phyloP scores from a whole-genome alignment of 2,113 vertebrate species.

The Eubucco bourcierii region DNA sequence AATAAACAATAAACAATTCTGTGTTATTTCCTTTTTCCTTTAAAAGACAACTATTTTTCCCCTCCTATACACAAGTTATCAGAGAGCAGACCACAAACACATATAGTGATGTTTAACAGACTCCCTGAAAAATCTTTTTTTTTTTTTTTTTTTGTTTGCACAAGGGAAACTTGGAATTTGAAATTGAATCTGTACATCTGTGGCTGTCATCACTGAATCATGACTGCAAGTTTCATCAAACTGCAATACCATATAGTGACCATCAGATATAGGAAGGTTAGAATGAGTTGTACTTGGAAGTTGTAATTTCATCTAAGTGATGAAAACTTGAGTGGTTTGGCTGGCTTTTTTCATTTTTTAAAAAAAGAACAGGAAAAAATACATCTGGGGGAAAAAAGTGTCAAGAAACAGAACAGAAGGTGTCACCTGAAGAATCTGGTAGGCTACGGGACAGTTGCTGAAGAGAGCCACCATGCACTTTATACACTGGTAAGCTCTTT shows the following conservation, averaged over 20 bases:
- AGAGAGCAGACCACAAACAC: not conserved
- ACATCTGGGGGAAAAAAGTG: not conserved
- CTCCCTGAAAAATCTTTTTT: not conserved
- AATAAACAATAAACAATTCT: constrained; percentile 14
- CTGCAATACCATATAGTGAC: not conserved
- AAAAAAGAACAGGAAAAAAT: not conserved
- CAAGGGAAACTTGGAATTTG: not conserved
- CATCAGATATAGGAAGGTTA: not conserved
- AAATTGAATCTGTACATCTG: not conserved
- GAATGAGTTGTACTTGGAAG: not conserved
- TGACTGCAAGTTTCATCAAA: not conserved
- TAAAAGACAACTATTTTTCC: not conserved
- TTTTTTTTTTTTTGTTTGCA: not conserved
- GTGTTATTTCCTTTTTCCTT: not conserved
- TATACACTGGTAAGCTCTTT: constrained; percentile 98
- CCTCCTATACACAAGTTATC: not conserved
- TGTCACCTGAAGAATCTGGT: constrained; percentile 96
- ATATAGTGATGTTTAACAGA: not conserved
- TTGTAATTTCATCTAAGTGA: not conserved
- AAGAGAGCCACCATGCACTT: constrained; percentile 99
- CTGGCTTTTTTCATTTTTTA: not conserved
- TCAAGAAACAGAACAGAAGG: not conserved
- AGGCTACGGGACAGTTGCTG: constrained; percentile 98
- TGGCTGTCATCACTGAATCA: not conserved
- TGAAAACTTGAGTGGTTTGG: not conserved